Evolutionary conservation across 1,140 invertebrate species (phyloP).

Genomic region (Procambarus clarkii): DNA sequence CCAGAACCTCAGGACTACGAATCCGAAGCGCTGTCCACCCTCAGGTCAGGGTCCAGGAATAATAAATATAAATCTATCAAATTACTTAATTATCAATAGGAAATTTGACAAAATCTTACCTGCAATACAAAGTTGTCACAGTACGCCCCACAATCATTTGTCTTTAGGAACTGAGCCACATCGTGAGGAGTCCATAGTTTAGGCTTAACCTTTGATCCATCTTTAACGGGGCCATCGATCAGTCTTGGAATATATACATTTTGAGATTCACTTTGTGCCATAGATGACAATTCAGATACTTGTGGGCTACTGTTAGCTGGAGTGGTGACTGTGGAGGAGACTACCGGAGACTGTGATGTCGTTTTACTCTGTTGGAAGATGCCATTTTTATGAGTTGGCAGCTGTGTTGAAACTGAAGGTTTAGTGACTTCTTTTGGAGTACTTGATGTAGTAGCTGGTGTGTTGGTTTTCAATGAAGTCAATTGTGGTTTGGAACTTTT

Average conservation of each 20-base stretch:
- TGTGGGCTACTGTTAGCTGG: conserved; percentile 30
- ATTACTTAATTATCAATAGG: conserved; percentile 13
- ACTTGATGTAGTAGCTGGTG: conserved; percentile 23
- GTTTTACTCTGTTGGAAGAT: conserved; percentile 31
- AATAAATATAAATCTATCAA: too few relatives aligned
- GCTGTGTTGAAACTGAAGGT: conserved; percentile 4
- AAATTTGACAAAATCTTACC: conserved; percentile 75
- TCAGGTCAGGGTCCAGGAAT: too few relatives aligned
- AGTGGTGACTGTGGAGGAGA: conserved; percentile 43
- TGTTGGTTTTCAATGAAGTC: neutral
- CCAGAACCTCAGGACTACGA: too few relatives aligned
- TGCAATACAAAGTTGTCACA: conserved; percentile 89
- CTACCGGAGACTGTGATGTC: conserved; percentile 44
- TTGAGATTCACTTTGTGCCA: conserved; percentile 22
- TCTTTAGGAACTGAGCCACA: conserved; percentile 89
- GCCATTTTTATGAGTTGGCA: conserved; percentile 21
- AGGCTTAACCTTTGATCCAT: conserved; percentile 76
- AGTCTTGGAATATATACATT: conserved; percentile 58
- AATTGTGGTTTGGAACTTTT: neutral
- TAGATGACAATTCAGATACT: conserved; percentile 3
- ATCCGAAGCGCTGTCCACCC: too few relatives aligned
- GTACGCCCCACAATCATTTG: conserved; percentile 93
- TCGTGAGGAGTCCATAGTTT: conserved; percentile 87
- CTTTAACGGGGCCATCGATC: conserved; percentile 60
- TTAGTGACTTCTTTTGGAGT: conserved; percentile 4